Percentiles rank a stretch among this genome's conserved stretches.
Evolutionary conservation across 1,140 invertebrate genomes (phyloP).

Genomic region (Stegodyphus dumicola): DNA sequence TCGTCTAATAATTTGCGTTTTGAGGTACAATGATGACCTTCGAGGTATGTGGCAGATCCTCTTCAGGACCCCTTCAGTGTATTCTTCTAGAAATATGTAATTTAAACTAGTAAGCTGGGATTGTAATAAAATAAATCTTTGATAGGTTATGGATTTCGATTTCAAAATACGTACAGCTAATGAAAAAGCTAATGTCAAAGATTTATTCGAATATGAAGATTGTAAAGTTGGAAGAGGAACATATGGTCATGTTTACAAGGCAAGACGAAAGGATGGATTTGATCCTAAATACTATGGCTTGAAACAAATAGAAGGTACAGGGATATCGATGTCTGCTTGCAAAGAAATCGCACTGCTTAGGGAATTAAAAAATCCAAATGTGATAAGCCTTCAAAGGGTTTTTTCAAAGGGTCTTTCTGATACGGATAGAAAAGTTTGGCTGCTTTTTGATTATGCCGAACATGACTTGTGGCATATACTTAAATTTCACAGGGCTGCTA

Average conservation of each 20-base stretch:
- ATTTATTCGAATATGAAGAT: slow-evolving; percentile 98
- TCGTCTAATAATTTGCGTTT: too few species aligned
- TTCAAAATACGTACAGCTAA: slow-evolving; percentile 95
- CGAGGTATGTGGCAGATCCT: too few species aligned
- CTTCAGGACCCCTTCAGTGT: too few species aligned
- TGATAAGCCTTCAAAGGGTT: slow-evolving; percentile 96
- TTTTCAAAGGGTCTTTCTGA: slow-evolving; percentile 99
- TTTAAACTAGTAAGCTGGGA: too few species aligned
- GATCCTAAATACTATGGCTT: slow-evolving; percentile 92
- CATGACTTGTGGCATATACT: slow-evolving; percentile 99
- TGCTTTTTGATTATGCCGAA: slow-evolving; percentile 99
- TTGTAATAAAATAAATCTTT: too few species aligned
- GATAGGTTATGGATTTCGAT: slow-evolving; percentile 96
- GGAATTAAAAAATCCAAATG: slow-evolving; percentile 98
- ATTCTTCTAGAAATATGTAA: too few species aligned
- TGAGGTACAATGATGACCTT: too few species aligned
- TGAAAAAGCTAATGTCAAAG: slow-evolving; percentile 96
- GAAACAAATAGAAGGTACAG: slow-evolving; percentile 99
- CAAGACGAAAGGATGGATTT: slow-evolving; percentile 82
- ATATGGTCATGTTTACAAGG: slow-evolving; percentile 99
- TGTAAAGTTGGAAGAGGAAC: slow-evolving; percentile 99
- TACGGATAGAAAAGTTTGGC: slow-evolving; percentile 96
- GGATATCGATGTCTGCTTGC: slow-evolving; percentile 99
- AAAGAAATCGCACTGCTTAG: slow-evolving; percentile 97
- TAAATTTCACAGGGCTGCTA: slow-evolving; percentile 98